Base-by-base conservation (phyloP, 2,113 vertebrate genomes). In the Nesogale talazaci region DNA sequence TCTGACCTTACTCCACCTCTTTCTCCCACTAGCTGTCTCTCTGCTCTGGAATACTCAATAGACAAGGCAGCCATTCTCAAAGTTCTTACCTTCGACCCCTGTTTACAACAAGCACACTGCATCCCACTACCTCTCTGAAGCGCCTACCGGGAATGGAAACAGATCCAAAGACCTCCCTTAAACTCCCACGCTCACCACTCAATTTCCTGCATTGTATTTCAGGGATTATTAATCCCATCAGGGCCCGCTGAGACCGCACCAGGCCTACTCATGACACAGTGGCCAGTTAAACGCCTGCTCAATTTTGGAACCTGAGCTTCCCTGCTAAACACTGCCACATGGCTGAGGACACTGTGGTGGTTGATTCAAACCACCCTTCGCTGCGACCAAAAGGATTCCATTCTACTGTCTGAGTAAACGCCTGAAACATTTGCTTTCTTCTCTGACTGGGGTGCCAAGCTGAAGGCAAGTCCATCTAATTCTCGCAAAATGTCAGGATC, bases 251-350 rank as follows among this genome's bases (percentile, higher is more conserved):
- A 40, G 88, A 42, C 52, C 74, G 40, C 20, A 67, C 52, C 46
- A 52, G 57, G 36, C 83, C 83, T 38, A n/a, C 15, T 36, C 69
- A 38, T 25, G 52, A n/a, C 0, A 11, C 3, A 77, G 46, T 20
- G 23, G 67, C 86, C 91, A 83, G 34, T 10, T 59, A 36, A 78
- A 94, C 61, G 34, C 42, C 20, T 69, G 52, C 81, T 69, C 14
- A 20, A 63, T 79, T 75, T 63, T 31, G 70, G 46, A 80, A 75
- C 40, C 78, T 16, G 29, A 67, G 75, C n/a, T 83, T 36, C 34
- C 1, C 19, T 17, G 27, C 25, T 74, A 16, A 86, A 63, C 27
- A 25, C 4, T 4, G 61, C 57, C 63, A 70, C 20, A 3, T 10
- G 38, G 65, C 0, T 78, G 15, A 69, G 31, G 20, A 77, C 78